These are phyloP conservation scores for Geodia barretti DNA, from an alignment of 37 sponge, comb jelly and placozoan species.

Conservation along the genomic window DNA sequence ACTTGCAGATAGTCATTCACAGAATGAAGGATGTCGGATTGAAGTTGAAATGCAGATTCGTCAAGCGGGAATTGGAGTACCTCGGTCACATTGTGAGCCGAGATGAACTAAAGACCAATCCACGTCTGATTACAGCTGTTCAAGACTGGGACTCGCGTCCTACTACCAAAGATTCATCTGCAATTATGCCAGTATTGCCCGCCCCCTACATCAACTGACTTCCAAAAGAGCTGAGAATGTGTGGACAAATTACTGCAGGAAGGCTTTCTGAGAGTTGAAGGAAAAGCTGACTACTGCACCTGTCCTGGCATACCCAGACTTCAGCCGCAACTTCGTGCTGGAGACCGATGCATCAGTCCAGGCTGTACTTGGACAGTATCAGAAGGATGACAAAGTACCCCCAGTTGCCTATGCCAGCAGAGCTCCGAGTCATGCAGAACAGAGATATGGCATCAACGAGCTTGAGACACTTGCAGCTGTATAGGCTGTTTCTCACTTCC, in stretches of 20 bases:
- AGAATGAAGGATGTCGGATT: slow-evolving; percentile 9
- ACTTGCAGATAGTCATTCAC: slow-evolving; percentile 26
- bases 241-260: slow-evolving; percentile 24
- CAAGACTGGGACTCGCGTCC: slow-evolving; percentile 17
- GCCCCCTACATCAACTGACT: slow-evolving; percentile 32
- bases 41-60: slow-evolving; percentile 29
- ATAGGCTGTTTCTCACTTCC: slow-evolving; percentile 38
- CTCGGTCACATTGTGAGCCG: slow-evolving; percentile 47
- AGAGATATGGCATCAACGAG: slow-evolving; percentile 46
- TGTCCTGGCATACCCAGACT: slow-evolving; percentile 39
- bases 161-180: slow-evolving; percentile 22
- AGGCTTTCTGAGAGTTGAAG: slow-evolving; percentile 18
- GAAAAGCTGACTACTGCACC: slow-evolving; percentile 14
- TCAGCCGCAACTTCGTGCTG: slow-evolving; percentile 24
- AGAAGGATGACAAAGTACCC: slow-evolving; percentile 11
- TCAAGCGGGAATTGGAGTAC: background rate
- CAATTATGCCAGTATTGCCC: slow-evolving; percentile 38
- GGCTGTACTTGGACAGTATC: no score
- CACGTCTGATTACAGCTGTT: slow-evolving; percentile 23
- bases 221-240: slow-evolving; percentile 1
- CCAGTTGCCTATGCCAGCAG: slow-evolving; percentile 60
- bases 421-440: slow-evolving; percentile 20
- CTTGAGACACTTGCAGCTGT: slow-evolving; percentile 51
- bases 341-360: slow-evolving; percentile 38
- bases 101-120: slow-evolving; percentile 43